phyloP scores from a whole-genome alignment of 2,797 vertebrate genomes.

The Mergus octosetaceus region DNA sequence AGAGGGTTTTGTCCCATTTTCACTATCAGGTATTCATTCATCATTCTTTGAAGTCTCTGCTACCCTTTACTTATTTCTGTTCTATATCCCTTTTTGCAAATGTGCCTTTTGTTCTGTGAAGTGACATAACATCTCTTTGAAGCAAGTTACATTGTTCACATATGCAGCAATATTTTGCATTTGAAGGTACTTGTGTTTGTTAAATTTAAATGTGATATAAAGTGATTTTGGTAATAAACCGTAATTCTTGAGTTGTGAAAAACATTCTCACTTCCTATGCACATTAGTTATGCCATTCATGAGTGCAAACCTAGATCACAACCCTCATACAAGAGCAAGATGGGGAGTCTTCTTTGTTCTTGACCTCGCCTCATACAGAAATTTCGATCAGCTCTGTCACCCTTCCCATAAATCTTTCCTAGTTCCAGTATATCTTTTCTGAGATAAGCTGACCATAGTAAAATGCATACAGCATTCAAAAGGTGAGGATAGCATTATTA shows the following conservation, averaged over 20 bases:
- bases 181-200: not conserved
- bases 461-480: not conserved
- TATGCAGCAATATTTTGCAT: not conserved
- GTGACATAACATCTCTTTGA: not conserved
- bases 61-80: not conserved
- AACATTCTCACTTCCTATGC: not conserved
- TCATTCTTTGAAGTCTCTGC: not conserved
- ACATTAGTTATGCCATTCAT: not conserved
- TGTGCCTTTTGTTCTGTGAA: not conserved
- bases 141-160: not conserved
- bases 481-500: accelerated
- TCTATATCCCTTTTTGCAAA: not conserved
- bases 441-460: not conserved
- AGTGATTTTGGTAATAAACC: no score
- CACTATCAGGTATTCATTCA: not conserved
- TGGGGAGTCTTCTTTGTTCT: not conserved
- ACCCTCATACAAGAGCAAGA: not conserved
- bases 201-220: not conserved
- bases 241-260: not conserved
- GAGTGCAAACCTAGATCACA: not conserved
- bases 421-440: not conserved
- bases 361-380: not conserved
- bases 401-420: not conserved
- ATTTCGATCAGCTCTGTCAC: not conserved
- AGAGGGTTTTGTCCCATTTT: not conserved